Evolutionary conservation across 2,113 vertebrate genomes (phyloP), one percentile per base, ranked within the genome.

Genomic region (human): DNA sequence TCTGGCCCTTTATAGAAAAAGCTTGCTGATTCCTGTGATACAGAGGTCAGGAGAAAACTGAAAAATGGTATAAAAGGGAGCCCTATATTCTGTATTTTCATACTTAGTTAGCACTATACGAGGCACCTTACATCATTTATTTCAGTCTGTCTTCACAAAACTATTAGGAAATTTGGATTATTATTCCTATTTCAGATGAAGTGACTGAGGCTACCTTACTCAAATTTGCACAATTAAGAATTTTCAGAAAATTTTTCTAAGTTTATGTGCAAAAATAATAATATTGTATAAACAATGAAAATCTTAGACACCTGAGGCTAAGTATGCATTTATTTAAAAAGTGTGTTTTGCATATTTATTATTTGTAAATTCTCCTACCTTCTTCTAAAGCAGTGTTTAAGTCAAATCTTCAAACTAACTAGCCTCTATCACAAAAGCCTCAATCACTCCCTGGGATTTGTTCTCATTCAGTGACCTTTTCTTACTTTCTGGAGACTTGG

Each of bases 341-440:
- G 32, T 45, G 1, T 52, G 5, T 50, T 95, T 88, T 79, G 14
- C 0, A 17, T 57, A 35, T 35, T 89, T 89, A 8, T 45, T 50
- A 61, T 64, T 16, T 61, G 13, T 91, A 57, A 94, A 52, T 70
- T n/a, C 27, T 27, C n/a, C 12, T 72, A 17, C 32, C 5, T 84
- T 96, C 75, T 30, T 10, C 6, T 87, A 81, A 85, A 86, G 30
- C 55, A 82, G 4, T 13, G 7, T 52, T n/a, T 59, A 81, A 76
- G 10, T 40, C 43, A 70, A 22, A 84, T n/a, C 3, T 43, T 93
- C 55, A 64, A 86, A 81, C 45, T 30, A 88, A 89, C 64, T 59
- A 50, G 7, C 20, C 8, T n/a, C 70, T 27, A 48, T 14, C 0
- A 1, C 40, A 72, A 59, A 72, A 13, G 0, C 1, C 3, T 17